Evolutionary conservation across 2,888 invertebrate genomes (phyloP).

Genomic region (Hermaeophaga mercurialis): DNA sequence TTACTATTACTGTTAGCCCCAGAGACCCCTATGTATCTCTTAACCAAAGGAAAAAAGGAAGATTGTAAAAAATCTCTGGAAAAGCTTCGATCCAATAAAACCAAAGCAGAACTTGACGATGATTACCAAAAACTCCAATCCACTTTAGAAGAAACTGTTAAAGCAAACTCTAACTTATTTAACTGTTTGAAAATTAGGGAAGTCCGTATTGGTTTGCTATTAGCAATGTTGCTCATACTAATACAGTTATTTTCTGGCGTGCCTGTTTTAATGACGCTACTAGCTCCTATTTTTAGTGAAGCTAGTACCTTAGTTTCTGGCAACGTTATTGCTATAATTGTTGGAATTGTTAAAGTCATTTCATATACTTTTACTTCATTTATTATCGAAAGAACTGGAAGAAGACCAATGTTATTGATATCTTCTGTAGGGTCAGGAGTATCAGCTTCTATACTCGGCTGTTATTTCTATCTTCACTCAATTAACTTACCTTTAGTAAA

Average conservation of each 20-base stretch:
- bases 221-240: background rate
- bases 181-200: background rate
- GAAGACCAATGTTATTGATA: constrained; percentile 69
- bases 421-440: constrained; percentile 69
- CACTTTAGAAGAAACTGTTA: background rate
- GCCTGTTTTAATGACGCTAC: constrained; percentile 13
- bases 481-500: constrained; percentile 1
- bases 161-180: background rate
- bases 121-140: background rate
- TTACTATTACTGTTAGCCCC: constrained; percentile 34
- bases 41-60: constrained; percentile 25
- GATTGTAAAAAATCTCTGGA: background rate
- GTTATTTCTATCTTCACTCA: constrained; percentile 2
- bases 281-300: constrained; percentile 5
- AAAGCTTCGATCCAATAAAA: constrained; percentile 4
- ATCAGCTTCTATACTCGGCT: constrained; percentile 59
- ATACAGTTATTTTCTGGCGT: constrained; percentile 10
- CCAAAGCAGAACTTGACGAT: background rate
- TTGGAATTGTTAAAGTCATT: constrained; percentile 62
- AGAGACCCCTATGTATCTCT: constrained; percentile 35
- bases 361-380: constrained; percentile 71
- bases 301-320: constrained; percentile 16
- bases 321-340: constrained; percentile 14
- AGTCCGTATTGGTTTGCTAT: background rate
- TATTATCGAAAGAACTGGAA: constrained; percentile 75